Evolutionary conservation across 1,140 invertebrate genomes (phyloP).

Genomic region (Halotydeus destructor): DNA sequence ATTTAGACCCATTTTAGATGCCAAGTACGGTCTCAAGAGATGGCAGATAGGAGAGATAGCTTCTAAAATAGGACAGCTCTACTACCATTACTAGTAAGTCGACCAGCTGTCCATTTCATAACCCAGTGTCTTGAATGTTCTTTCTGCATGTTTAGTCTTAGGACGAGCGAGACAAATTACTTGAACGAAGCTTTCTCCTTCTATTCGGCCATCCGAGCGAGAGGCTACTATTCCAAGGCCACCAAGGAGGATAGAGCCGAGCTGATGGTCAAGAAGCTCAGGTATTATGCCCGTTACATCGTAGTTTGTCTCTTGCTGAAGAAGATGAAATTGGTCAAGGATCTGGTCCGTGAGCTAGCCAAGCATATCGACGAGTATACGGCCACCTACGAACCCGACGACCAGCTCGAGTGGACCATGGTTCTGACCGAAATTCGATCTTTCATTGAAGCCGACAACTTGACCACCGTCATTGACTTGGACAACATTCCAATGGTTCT

Average conservation of each 20-base stretch:
- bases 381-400: conserved; percentile 80
- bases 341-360: conserved; percentile 72
- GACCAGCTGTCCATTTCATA: neutral
- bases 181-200: conserved; percentile 88
- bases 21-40: conserved; percentile 80
- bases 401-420: conserved; percentile 84
- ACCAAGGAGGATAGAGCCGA: conserved; percentile 81
- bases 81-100: conserved; percentile 94
- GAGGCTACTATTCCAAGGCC: conserved; percentile 83
- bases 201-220: conserved; percentile 77
- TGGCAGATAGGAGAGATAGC: conserved; percentile 99
- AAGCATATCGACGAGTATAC: conserved; percentile 67
- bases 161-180: conserved; percentile 89
- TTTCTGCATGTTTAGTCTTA: conserved; percentile 37
- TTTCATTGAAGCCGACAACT: conserved; percentile 53
- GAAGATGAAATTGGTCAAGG: conserved; percentile 77
- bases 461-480: conserved; percentile 62
- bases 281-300: conserved; percentile 90
- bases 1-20: conserved; percentile 54
- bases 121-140: neutral
- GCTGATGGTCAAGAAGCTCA: conserved; percentile 88
- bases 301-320: conserved; percentile 84
- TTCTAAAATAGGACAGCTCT: conserved; percentile 93
- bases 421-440: conserved; percentile 84
- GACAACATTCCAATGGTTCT: conserved; percentile 24